Evolutionary conservation across 2,797 vertebrate species (phyloP), one percentile per base, ranked within the genome.

Genomic region (Danio albolineatus): DNA sequence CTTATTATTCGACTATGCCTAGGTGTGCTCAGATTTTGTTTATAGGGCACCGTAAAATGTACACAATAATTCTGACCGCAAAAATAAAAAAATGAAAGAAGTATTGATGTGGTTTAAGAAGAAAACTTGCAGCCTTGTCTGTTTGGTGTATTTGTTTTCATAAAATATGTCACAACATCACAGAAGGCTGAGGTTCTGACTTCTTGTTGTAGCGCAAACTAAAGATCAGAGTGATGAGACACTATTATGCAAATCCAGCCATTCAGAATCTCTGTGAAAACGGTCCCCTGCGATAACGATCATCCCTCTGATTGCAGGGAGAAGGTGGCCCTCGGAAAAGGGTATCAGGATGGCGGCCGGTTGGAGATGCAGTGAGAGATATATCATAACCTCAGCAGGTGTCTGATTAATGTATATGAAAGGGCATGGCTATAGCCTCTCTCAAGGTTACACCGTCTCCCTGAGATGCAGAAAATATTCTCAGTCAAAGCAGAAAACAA

Each of bases 201-300:
- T 57, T 46, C 39, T 94, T 94, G 93, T 96, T 95, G 92, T 91
- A 90, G 92, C 86, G 90, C 94, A 95, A 96, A 96, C 96, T 96
- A 96, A 97, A 96, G 93, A 93, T 93, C 92, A 93, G 84, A 86
- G 85, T 95, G 96, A 97, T 97, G 95, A 96, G 95, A 94, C 93
- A 94, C 97, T 97, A 97, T 98, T 97, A 98, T 97, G 97, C 93
- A 98, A 97, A 98, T 97, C 81, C 92, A 12, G 48, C 60, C 76
- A 67, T 77, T 67, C 70, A 73, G 78, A 65, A 70, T 71, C 19
- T 71, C 67, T 44, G 4, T 14, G 49, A 39, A 69, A 73, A 59
- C 36, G n/a, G 56, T 66, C 36, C 73, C 77, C 73, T 61, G 76
- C 91, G 95, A 96, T 95, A 94, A 95, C 92, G 94, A 96, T 98